Evolutionary conservation across 2,797 vertebrate genomes (phyloP).

Genomic region (Loriculus beryllinus): DNA sequence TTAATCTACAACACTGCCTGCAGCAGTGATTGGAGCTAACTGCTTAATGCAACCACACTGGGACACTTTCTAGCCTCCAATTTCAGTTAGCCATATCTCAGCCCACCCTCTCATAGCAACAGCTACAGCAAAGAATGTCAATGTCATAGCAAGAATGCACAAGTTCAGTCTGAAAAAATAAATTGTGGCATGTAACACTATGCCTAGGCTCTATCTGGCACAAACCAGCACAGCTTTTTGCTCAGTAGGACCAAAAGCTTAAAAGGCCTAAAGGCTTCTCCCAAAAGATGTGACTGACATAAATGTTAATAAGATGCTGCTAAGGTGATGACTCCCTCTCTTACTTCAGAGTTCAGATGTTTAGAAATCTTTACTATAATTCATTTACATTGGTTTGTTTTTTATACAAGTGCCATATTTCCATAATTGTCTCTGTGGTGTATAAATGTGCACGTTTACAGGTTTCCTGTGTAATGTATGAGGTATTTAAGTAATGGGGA

Average conservation of each 20-base stretch:
- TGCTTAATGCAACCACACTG: neutral
- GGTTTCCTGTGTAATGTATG: neutral
- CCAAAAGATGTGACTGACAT: neutral
- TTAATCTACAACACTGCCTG: constrained; percentile 11
- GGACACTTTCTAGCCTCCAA: neutral
- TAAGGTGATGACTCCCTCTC: neutral
- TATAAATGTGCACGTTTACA: neutral
- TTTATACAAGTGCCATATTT: neutral
- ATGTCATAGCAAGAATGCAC: neutral
- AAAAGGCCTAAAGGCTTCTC: too few species aligned
- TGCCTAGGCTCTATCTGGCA: neutral
- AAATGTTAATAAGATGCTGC: neutral
- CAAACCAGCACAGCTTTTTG: neutral
- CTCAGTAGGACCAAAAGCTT: neutral
- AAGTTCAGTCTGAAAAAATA: constrained; percentile 32
- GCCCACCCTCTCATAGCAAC: neutral
- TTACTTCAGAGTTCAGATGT: neutral
- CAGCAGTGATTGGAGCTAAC: neutral
- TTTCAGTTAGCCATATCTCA: neutral
- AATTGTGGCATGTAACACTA: neutral
- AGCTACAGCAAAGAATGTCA: constrained; percentile 21
- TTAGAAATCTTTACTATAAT: neutral
- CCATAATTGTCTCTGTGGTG: neutral
- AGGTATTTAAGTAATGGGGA: neutral
- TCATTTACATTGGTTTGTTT: neutral